A percentile compares a stretch with the other conserved stretches of the same genome.
Evolutionary conservation across 2,888 invertebrate species (phyloP).

Genomic region (Eupelmus urozonus): DNA sequence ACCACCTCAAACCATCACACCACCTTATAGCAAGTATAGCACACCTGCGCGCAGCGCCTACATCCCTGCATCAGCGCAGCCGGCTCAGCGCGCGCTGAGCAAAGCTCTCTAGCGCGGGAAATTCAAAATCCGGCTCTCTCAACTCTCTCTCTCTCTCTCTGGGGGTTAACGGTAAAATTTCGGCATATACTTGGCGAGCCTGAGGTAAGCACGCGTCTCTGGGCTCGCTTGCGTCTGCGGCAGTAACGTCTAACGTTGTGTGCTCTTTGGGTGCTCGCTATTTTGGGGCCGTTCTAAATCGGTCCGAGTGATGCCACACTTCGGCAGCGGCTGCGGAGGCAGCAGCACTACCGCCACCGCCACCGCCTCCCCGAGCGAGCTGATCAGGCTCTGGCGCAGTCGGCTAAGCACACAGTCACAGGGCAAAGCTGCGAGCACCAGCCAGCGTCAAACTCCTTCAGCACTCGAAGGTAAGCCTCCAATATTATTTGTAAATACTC

Average conservation of each 20-base stretch:
- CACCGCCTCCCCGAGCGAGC: slow-evolving; percentile 61
- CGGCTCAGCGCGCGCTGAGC: too few species aligned
- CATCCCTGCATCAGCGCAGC: too few species aligned
- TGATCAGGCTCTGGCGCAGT: slow-evolving; percentile 70
- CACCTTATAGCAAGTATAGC: too few species aligned
- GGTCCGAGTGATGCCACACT: slow-evolving; percentile 75
- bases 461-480: slow-evolving; percentile 71
- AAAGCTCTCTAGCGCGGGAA: neutral
- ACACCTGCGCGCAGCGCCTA: too few species aligned
- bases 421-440: too few species aligned
- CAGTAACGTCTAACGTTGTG: too few species aligned
- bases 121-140: neutral
- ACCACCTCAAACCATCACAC: too few species aligned
- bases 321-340: slow-evolving; percentile 67
- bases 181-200: slow-evolving; percentile 62
- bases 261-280: too few species aligned
- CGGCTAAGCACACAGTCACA: slow-evolving; percentile 64
- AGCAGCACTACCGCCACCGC: slow-evolving; percentile 57
- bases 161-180: slow-evolving; percentile 64
- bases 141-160: neutral
- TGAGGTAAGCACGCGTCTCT: too few species aligned
- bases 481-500: neutral
- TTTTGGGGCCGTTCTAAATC: slow-evolving; percentile 74
- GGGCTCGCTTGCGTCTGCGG: too few species aligned
- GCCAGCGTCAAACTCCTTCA: slow-evolving; percentile 62